A percentile compares a stretch with the other conserved stretches of the same genome.
Conservation (phyloP, 2,888 invertebrate genomes). For the Melinaea marsaeus region DNA sequence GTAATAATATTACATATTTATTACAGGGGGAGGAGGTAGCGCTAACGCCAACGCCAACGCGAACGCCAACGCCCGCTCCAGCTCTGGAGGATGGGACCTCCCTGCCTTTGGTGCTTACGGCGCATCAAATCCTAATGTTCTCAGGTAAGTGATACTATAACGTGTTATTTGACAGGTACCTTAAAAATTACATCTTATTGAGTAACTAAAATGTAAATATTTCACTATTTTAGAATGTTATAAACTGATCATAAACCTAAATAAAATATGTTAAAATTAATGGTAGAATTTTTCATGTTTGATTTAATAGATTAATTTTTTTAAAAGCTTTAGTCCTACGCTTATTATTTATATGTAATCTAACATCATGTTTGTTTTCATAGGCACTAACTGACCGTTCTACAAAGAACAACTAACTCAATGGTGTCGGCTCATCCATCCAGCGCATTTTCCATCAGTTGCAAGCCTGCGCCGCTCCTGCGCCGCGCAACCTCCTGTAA, state of each 20-base stretch:
- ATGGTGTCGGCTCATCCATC: conserved; percentile 67
- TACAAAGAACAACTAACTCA: conserved; percentile 49
- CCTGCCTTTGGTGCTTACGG: conserved; percentile 43
- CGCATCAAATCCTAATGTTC: conserved; percentile 42
- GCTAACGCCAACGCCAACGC: conserved; percentile 36
- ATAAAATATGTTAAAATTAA: too few species aligned
- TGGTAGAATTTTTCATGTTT: too few species aligned
- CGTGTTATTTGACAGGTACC: background rate
- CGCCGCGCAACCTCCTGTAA: conserved; percentile 51
- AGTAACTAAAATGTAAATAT: too few species aligned
- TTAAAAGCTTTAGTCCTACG: background rate
- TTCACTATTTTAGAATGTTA: too few species aligned
- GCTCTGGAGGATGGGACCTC: conserved; percentile 42
- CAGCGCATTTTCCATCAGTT: conserved; percentile 73
- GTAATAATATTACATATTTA: conserved; percentile 10
- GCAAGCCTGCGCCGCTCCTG: conserved; percentile 48
- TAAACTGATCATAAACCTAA: too few species aligned
- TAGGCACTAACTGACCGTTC: conserved; percentile 53
- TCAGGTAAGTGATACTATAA: conserved; percentile 33
- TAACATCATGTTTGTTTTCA: conserved; percentile 24
- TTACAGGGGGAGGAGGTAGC: conserved; percentile 45
- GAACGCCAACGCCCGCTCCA: conserved; percentile 29
- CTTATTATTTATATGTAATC: conserved; percentile 18
- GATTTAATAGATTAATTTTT: too few species aligned
- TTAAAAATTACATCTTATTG: background rate